phyloP scores from a whole-genome alignment of 2,113 vertebrate species.

The Erythrocercus mccallii region DNA sequence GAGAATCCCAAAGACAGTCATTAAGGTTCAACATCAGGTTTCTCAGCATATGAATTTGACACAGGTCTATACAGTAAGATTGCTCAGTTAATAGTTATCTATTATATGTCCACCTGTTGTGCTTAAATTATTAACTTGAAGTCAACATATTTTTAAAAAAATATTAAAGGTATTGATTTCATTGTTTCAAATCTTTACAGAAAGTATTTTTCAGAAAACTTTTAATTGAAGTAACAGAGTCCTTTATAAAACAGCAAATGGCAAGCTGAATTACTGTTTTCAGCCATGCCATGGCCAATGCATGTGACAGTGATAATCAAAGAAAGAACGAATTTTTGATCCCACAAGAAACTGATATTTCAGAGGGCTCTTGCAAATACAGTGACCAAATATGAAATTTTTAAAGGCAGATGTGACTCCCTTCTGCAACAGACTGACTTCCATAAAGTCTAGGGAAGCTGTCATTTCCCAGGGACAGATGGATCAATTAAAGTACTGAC shows the following conservation, averaged over 20 bases:
- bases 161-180: not conserved
- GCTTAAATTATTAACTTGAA: not conserved
- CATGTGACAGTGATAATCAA: not conserved
- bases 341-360: not conserved
- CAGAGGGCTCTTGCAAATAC: not conserved
- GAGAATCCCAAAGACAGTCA: fast-evolving
- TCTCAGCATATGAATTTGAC: not conserved
- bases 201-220: not conserved
- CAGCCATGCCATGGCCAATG: not conserved
- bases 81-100: not conserved
- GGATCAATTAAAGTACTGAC: not conserved
- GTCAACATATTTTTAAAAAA: fast-evolving
- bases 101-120: not conserved
- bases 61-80: not conserved
- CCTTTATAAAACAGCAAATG: not conserved
- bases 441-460: not conserved
- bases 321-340: not conserved
- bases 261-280: not conserved
- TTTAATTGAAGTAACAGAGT: not conserved
- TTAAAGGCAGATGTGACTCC: not conserved
- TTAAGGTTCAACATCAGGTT: not conserved
- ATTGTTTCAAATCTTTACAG: not conserved
- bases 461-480: not conserved
- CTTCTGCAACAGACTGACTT: not conserved
- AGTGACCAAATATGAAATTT: not conserved